Base-by-base conservation (phyloP, 2,797 vertebrate species). In the Pangasius sanitwongsei region DNA sequence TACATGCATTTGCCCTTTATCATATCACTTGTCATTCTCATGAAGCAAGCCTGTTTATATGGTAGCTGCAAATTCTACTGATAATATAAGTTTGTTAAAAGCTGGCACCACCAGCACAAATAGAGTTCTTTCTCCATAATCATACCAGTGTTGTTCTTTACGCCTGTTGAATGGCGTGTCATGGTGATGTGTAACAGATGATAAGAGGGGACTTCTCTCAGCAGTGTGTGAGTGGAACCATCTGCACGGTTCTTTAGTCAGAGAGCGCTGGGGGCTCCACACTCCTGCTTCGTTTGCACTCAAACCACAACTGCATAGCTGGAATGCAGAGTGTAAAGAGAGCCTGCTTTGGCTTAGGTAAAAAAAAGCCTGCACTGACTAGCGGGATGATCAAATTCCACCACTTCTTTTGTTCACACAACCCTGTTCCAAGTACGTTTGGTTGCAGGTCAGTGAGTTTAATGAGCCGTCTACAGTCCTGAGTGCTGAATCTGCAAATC, bases 311-410 rank as follows among this genome's bases (percentile, higher is more conserved):
- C 93, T 95, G 94, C 93, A 91, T 77, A 20, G 16, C 87, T 90
- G 94, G 94, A 95, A 95, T 94, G 92, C 93, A 83, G 86, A 88
- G 90, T 93, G 93, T 92, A 88, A 55, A 44, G 89, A 87, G 92
- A 92, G 92, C 88, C 88, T 89, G 94, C 31, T 81, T 85, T 87
- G 83, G 83, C 53, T 85, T 69, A 63, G 85, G 86, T 87, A 44
- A 44, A 67, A 90, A 85, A 89, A 15, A 87, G 53, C 90, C 88
- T 86, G 91, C n/a, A 78, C 75, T 53, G 53, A 88, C 87, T 67
- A 57, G 82, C 63, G 77, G 41, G 80, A 75, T 87, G 72, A 87
- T 86, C 83, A 69, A 91, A 86, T 89, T 86, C 72, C 89, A 77
- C 83, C 31, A 25, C 85, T 44, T 69, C 85, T 50, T 78, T 72